phyloP scores from a whole-genome alignment of 2,888 invertebrate species.

The Agrochola lota region DNA sequence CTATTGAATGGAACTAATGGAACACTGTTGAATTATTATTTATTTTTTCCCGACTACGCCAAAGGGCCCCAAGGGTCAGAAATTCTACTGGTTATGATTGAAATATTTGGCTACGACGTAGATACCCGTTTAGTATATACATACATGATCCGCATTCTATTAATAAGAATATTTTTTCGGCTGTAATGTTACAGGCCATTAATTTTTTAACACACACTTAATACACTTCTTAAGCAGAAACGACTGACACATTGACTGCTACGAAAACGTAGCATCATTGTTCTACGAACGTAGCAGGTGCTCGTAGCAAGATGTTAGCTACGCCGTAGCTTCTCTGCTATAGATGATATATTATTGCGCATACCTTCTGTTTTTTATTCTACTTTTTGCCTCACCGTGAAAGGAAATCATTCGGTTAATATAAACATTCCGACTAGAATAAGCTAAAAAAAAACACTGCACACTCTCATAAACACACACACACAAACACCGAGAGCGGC shows the following conservation, averaged over 20 bases:
- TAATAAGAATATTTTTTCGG: not conserved
- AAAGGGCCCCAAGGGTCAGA: not conserved
- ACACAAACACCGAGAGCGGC: no score
- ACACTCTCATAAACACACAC: no score
- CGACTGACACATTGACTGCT: not conserved
- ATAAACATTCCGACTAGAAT: no score
- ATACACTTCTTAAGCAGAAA: not conserved
- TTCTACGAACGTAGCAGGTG: not conserved
- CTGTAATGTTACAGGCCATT: not conserved
- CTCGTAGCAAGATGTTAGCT: not conserved
- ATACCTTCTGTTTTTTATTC: not conserved
- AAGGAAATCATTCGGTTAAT: no score
- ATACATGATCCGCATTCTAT: not conserved
- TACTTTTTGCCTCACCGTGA: not conserved
- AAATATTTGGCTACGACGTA: not conserved
- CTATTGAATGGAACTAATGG: not conserved
- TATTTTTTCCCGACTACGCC: not conserved
- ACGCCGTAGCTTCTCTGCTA: constrained; percentile 15
- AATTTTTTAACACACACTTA: not conserved
- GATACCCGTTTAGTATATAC: not conserved
- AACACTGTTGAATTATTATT: not conserved
- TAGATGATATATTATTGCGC: not conserved
- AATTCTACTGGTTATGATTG: not conserved
- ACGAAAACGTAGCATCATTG: not conserved
- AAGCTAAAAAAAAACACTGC: no score